phyloP scores from a whole-genome alignment of 1,140 invertebrate species.

The Chironomus tepperi region DNA sequence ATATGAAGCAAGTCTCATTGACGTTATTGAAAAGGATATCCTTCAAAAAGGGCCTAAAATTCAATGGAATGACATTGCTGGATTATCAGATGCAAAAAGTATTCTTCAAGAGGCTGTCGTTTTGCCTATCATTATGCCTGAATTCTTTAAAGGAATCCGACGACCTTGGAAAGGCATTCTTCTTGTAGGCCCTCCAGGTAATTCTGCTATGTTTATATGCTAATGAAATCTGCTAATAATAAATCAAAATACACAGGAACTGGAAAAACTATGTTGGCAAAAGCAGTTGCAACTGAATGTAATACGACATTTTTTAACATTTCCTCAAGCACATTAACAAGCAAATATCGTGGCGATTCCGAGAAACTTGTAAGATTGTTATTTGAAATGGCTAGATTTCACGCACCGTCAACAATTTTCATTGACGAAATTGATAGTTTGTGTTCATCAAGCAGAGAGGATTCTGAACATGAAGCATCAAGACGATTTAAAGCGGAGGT shows the following conservation, averaged over 20 bases:
- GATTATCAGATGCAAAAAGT: slow-evolving; percentile 88
- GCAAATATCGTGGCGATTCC: slow-evolving; percentile 97
- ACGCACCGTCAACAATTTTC: slow-evolving; percentile 99
- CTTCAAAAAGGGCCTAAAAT: slow-evolving; percentile 94
- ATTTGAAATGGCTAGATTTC: slow-evolving; percentile 98
- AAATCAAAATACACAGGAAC: slow-evolving; percentile 85
- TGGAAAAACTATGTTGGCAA: slow-evolving; percentile 96
- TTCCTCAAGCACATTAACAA: slow-evolving; percentile 92
- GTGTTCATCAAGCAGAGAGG: slow-evolving; percentile 87
- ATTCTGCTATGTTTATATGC: slow-evolving; percentile 9
- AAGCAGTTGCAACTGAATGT: slow-evolving; percentile 98
- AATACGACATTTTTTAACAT: slow-evolving; percentile 99
- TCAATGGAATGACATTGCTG: slow-evolving; percentile 94
- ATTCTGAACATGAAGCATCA: slow-evolving; percentile 98
- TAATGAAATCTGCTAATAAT: slow-evolving; percentile 66
- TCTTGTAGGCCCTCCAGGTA: slow-evolving; percentile 71
- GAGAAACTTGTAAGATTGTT: slow-evolving; percentile 95
- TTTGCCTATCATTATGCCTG: slow-evolving; percentile 93
- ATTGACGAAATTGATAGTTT: slow-evolving; percentile 99
- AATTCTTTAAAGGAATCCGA: slow-evolving; percentile 92
- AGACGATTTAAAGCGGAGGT: slow-evolving; percentile 92
- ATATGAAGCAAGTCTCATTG: slow-evolving; percentile 70
- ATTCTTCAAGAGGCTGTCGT: slow-evolving; percentile 96
- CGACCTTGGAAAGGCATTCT: slow-evolving; percentile 84
- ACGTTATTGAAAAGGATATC: slow-evolving; percentile 86